phyloP scores from a whole-genome alignment of 2,888 invertebrate genomes.

The Beris morrisii region DNA sequence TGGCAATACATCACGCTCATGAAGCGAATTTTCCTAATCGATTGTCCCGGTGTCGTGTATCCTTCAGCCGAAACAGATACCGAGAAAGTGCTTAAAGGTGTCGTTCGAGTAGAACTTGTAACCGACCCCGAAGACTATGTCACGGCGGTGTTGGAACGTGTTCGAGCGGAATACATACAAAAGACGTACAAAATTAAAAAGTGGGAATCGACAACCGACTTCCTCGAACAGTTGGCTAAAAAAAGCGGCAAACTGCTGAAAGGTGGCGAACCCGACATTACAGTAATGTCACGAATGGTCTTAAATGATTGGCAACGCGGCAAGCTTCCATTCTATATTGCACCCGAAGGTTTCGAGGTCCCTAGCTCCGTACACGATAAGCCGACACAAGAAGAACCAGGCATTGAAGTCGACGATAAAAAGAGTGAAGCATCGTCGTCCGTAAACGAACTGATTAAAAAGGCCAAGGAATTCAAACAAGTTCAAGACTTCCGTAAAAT shows the following conservation, averaged over 20 bases:
- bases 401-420: slow-evolving; percentile 46
- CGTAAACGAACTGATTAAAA: slow-evolving; percentile 55
- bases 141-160: slow-evolving; percentile 79
- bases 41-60: slow-evolving; percentile 98
- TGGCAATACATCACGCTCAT: slow-evolving; percentile 99
- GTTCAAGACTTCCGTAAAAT: slow-evolving; percentile 84
- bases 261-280: slow-evolving; percentile 94
- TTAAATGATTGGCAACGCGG: slow-evolving; percentile 99
- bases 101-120: slow-evolving; percentile 93
- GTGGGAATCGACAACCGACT: slow-evolving; percentile 83
- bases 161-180: slow-evolving; percentile 82
- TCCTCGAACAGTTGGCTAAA: slow-evolving; percentile 86
- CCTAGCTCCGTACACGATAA: slow-evolving; percentile 60
- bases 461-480: slow-evolving; percentile 55
- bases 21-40: slow-evolving; percentile 94
- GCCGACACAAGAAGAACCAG: slow-evolving; percentile 41
- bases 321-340: slow-evolving; percentile 91
- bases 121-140: slow-evolving; percentile 96
- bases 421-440: slow-evolving; percentile 44
- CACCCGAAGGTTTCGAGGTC: slow-evolving; percentile 79
- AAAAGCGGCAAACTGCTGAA: slow-evolving; percentile 88
- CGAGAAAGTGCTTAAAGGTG: slow-evolving; percentile 94
- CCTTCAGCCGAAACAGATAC: slow-evolving; percentile 95
- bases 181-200: slow-evolving; percentile 86
- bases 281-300: slow-evolving; percentile 88